Base-by-base conservation (phyloP, 2,888 invertebrate species). In the Empis livida region DNA sequence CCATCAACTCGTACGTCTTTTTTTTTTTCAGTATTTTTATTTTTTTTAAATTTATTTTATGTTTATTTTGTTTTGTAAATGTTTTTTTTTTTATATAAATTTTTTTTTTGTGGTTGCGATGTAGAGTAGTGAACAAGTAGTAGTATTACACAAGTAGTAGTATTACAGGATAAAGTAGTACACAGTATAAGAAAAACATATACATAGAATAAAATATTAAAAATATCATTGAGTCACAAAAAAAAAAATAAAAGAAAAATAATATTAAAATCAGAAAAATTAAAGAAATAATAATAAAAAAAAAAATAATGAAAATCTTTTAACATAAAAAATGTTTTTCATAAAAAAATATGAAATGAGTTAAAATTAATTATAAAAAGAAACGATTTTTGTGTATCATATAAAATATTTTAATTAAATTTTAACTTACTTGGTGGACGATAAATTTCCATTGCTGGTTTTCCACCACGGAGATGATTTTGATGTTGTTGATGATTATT, bases 401-500 rank as follows among this genome's bases (percentile, higher is more conserved):
- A 35, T 27, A 5, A 35, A 5, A 35, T 42, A 32, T 45, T 27
- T 27, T 51, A n/a, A n/a, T n/a, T n/a, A n/a, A n/a, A n/a, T n/a
- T n/a, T n/a, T n/a, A n/a, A 74, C 76, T 75, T 67, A 87, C 87
- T 90, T 65, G 91, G 90, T 50, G 91, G 91, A 62, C 89, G 78
- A 67, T 91, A 91, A 58, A 91, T 85, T 72, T 90, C 88, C 71
- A 91, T 77, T 20, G 87, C 82, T 11, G 90, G 90, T 67, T 90
- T 90, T 44, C 81, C 79, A 64, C 81, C 79, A n/a, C 51, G 46
- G 10, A 54, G 53, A 38, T 67, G 61, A 52, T 67, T 62, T 50
- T 75, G 70, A 42, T 61, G 66, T 31, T 56, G 53, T 42, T 65
- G 64, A 50, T 57, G 60, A 37, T 58, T 57, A 4, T 53, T 48